Conservation (phyloP, 2,113 vertebrate genomes). For the Actinemys pallida region DNA sequence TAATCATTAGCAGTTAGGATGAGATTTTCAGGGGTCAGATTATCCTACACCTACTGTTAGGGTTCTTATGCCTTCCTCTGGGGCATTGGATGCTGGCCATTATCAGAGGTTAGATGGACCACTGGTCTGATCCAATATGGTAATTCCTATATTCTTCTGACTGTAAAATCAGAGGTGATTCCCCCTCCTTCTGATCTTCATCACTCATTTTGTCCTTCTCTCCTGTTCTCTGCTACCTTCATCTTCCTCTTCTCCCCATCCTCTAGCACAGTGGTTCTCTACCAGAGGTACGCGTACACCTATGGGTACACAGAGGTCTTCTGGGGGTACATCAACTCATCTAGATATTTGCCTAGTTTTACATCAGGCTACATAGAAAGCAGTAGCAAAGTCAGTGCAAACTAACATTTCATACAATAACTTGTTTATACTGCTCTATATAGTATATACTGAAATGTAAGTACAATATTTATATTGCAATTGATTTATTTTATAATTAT, state of each 20-base stretch:
- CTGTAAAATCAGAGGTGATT: background rate
- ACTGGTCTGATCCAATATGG: background rate
- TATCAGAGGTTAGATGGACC: background rate
- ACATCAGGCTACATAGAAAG: too few relatives aligned
- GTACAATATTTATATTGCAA: too few relatives aligned
- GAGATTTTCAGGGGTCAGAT: background rate
- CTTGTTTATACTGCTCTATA: too few relatives aligned
- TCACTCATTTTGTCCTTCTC: background rate
- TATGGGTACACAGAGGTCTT: too few relatives aligned
- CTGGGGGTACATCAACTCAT: too few relatives aligned
- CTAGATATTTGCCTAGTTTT: too few relatives aligned
- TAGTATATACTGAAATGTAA: too few relatives aligned
- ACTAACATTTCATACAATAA: too few relatives aligned
- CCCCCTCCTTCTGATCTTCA: background rate
- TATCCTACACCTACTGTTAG: background rate
- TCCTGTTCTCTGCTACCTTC: background rate
- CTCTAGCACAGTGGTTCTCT: too few relatives aligned
- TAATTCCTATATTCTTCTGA: background rate
- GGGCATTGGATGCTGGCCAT: background rate
- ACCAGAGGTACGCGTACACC: too few relatives aligned
- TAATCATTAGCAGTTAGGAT: background rate
- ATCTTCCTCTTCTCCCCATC: background rate
- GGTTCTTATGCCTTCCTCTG: background rate
- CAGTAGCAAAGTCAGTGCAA: too few relatives aligned
- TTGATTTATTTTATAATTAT: too few relatives aligned